A percentile compares a stretch with the other conserved stretches of the same genome.
Evolutionary conservation across 2,888 invertebrate genomes (phyloP).

Genomic region (Eristalis arbustorum): DNA sequence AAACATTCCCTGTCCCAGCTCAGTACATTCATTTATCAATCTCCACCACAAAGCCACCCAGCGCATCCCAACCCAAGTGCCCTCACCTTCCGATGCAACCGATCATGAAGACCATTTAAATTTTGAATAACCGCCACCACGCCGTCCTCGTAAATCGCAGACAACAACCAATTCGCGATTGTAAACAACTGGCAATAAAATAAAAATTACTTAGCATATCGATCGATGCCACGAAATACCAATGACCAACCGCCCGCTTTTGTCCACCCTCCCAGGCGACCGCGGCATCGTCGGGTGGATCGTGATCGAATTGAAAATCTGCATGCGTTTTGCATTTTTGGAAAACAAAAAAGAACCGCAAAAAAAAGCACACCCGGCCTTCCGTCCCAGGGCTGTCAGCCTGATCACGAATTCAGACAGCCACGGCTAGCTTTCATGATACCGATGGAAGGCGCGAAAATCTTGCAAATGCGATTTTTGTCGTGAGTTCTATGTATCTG

Average conservation of each 20-base stretch:
- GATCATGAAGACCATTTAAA: background rate
- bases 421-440: conserved; percentile 21
- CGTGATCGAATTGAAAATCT: conserved; percentile 61
- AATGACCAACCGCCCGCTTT: conserved; percentile 25
- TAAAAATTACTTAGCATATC: conserved; percentile 67
- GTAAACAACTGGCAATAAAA: conserved; percentile 64
- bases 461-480: background rate
- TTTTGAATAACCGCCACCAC: conserved; percentile 8
- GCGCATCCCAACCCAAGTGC: no score
- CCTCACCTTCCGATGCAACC: background rate
- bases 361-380: background rate
- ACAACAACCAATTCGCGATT: conserved; percentile 59
- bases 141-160: conserved; percentile 43
- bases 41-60: no score
- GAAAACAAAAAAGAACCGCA: background rate
- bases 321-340: conserved; percentile 51
- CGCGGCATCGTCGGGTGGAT: conserved; percentile 15
- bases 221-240: conserved; percentile 51
- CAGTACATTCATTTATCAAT: no score
- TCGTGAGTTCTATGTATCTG: background rate
- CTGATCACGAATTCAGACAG: conserved; percentile 58
- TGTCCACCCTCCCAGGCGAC: background rate
- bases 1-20: no score
- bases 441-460: conserved; percentile 23
- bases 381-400: conserved; percentile 23